phyloP scores from a whole-genome alignment of 2,888 invertebrate species.

The Pseudococcus jackbeardsleyi region DNA sequence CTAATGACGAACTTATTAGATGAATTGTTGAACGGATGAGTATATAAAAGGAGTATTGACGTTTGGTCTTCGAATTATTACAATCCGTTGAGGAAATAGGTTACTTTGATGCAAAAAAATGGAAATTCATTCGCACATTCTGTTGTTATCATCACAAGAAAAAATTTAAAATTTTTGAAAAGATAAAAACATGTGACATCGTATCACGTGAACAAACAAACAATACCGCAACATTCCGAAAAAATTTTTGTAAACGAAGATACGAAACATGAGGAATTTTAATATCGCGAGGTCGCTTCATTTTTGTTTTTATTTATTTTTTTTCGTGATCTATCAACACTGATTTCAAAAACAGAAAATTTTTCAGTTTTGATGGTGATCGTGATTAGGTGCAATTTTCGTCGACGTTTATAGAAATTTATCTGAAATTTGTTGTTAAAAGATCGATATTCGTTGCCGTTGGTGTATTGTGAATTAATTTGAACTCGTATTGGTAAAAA shows the following conservation, averaged over 20 bases:
- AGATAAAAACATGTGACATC: no score
- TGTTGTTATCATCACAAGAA: no score
- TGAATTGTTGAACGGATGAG: not conserved
- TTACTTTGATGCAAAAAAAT: not conserved
- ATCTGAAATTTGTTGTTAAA: conserved; percentile 7
- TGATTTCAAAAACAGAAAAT: not conserved
- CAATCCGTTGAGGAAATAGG: not conserved
- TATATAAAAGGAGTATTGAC: not conserved
- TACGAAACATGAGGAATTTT: not conserved
- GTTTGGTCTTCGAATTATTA: not conserved
- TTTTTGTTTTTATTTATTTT: not conserved
- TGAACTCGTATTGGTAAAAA: not conserved
- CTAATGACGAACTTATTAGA: not conserved
- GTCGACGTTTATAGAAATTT: not conserved
- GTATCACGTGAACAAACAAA: no score
- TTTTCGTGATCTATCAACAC: not conserved
- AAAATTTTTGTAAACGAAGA: not conserved
- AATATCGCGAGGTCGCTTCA: not conserved
- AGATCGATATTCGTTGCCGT: not conserved
- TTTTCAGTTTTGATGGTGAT: not conserved
- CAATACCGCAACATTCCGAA: no score
- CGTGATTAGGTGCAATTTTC: not conserved
- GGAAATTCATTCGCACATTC: not conserved
- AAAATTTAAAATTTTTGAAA: no score
- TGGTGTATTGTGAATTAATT: not conserved